phyloP scores from a whole-genome alignment of 2,113 vertebrate species.

The Ahaetulla prasina region DNA sequence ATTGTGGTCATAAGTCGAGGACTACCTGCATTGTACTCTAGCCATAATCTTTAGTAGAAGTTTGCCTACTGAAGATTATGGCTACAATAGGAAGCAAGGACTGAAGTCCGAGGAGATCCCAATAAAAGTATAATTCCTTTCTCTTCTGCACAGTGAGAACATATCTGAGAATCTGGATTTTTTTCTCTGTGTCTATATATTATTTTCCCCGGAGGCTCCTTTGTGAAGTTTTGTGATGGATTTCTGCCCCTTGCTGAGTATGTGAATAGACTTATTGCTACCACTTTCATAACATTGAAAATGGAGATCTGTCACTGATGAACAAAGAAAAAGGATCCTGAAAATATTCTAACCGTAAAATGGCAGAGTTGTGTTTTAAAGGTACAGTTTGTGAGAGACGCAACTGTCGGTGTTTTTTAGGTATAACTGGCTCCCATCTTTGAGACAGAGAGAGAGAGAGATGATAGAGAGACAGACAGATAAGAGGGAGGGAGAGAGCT shows the following conservation, averaged over 20 bases:
- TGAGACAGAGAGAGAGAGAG: too few relatives aligned
- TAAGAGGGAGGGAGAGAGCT: too few relatives aligned
- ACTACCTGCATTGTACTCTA: too few relatives aligned
- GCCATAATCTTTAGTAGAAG: neutral
- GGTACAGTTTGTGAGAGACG: neutral
- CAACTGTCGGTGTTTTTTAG: neutral
- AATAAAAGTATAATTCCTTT: neutral
- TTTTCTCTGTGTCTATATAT: neutral
- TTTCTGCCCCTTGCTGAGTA: constrained; percentile 11
- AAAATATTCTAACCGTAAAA: neutral
- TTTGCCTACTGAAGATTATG: neutral
- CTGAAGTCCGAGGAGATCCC: neutral
- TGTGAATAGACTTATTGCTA: constrained; percentile 25
- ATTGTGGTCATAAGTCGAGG: neutral
- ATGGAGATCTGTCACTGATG: constrained; percentile 12
- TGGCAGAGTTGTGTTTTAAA: neutral
- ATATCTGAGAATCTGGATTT: neutral
- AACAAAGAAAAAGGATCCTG: neutral
- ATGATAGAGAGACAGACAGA: too few relatives aligned
- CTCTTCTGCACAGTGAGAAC: fast-evolving
- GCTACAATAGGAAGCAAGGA: neutral
- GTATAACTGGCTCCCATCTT: neutral
- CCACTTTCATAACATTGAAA: constrained; percentile 4
- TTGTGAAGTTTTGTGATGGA: neutral
- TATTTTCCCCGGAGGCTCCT: neutral